Evolutionary conservation across 2,113 vertebrate species (phyloP).

Genomic region (Shinisaurus crocodilurus): DNA sequence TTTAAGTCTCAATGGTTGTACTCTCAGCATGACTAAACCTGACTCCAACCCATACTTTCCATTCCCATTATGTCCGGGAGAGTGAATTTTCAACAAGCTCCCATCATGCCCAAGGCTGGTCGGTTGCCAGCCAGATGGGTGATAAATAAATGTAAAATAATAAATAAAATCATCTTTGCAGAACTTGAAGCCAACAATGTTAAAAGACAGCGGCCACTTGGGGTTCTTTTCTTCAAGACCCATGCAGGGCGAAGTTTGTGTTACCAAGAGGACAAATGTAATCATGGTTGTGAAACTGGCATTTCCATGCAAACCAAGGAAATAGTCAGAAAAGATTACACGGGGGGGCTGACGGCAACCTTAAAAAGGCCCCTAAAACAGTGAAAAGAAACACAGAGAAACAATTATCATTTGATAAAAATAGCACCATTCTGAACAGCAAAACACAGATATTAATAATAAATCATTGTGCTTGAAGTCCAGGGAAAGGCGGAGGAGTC

Average conservation of each 20-base stretch:
- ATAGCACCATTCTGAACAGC: neutral
- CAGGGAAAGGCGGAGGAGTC: neutral
- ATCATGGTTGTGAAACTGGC: neutral
- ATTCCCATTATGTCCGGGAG: no score
- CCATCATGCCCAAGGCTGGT: no score
- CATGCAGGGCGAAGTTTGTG: slow-evolving; percentile 43
- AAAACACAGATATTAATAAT: slow-evolving; percentile 2
- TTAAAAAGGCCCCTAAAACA: slow-evolving; percentile 20
- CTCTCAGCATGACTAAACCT: no score
- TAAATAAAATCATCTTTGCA: slow-evolving; percentile 17
- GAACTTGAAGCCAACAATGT: slow-evolving; percentile 35
- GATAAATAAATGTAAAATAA: no score
- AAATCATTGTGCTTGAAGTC: slow-evolving; percentile 6
- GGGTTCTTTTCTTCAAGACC: slow-evolving; percentile 42
- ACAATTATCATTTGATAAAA: slow-evolving; percentile 34
- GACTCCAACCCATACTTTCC: no score
- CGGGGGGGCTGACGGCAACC: slow-evolving; percentile 16
- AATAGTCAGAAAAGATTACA: slow-evolving; percentile 32
- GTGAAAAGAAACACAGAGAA: neutral
- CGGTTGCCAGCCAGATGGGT: no score
- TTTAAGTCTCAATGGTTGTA: no score
- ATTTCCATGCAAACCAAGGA: slow-evolving; percentile 46
- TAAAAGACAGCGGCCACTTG: slow-evolving; percentile 13
- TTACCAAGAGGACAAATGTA: slow-evolving; percentile 31
- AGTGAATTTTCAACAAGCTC: no score